Base-by-base conservation (phyloP, 1,140 invertebrate species). In the Drosophila equinoxialis region DNA sequence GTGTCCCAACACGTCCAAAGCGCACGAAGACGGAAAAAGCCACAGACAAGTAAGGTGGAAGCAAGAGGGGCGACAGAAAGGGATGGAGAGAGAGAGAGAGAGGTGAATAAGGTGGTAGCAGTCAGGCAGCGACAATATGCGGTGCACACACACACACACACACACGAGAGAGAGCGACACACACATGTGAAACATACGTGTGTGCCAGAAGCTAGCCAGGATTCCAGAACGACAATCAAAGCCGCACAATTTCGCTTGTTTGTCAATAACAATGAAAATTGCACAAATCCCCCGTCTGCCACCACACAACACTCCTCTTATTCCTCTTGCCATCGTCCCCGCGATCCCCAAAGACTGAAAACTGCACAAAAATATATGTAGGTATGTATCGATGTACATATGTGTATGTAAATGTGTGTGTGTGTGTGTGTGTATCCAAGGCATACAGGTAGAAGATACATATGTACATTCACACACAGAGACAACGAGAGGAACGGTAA, bases 161-260 rank as follows among this genome's bases (percentile, higher is more conserved):
- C 4, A 37, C 23, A 23, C 48, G 74, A 39, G 26, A 60, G 33
- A 37, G 13, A 23, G 23, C 23, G 23, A 17, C 10, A 39, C 8
- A 37, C 48, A 75, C 70, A 74, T 63, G 68, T 68, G 74, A 76
- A 74, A 37, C 51, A 55, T 55, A 8, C 42, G 26, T 68, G 51
- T 73, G 51, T 39, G 33, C 42, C 70, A 41, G 66, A 59, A 67
- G 54, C 69, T 55, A 62, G 10, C 35, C 35, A 71, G 79, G 79
- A 74, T 69, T 11, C 45, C 35, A 77, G 79, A 74, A 71, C 63
- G 71, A 82, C 79, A 82, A 82, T 82, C 79, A 82, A 78, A 77
- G 75, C 79, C 79, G 71, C 79, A 82, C 71, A 82, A 82, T 81
- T 80, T 82, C 79, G 74, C 79, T 82, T 82, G 79, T 82, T 82